Conservation (phyloP, 2,113 vertebrate species). For the Saguinus midas region DNA sequence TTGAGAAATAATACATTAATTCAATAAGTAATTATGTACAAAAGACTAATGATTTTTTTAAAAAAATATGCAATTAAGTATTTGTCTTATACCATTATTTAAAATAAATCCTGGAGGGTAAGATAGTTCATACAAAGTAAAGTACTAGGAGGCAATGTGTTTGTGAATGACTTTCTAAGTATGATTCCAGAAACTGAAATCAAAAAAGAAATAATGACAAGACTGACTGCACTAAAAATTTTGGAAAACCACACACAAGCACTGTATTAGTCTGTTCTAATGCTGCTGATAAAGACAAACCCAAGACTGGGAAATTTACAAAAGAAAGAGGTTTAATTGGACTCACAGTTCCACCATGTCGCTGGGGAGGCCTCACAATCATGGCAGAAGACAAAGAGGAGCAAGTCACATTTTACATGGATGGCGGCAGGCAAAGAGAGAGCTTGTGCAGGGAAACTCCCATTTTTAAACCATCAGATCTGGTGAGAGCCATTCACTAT, state of each 20-base stretch:
- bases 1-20: neutral
- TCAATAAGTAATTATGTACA: neutral
- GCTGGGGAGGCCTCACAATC: too few species aligned
- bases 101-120: neutral
- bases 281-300: too few species aligned
- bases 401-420: too few species aligned
- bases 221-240: neutral
- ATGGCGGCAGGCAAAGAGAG: too few species aligned
- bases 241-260: neutral
- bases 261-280: too few species aligned
- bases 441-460: too few species aligned
- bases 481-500: too few species aligned
- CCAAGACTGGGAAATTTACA: too few species aligned
- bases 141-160: neutral
- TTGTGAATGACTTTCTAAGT: neutral
- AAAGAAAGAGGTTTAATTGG: too few species aligned
- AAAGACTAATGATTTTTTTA: neutral
- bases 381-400: too few species aligned
- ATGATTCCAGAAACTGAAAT: neutral
- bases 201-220: neutral
- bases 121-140: neutral
- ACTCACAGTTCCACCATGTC: too few species aligned
- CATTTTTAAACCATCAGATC: too few species aligned
- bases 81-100: neutral
- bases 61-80: neutral